Evolutionary conservation across 2,113 vertebrate genomes (phyloP).

Genomic region (Muntiacus muntjak): DNA sequence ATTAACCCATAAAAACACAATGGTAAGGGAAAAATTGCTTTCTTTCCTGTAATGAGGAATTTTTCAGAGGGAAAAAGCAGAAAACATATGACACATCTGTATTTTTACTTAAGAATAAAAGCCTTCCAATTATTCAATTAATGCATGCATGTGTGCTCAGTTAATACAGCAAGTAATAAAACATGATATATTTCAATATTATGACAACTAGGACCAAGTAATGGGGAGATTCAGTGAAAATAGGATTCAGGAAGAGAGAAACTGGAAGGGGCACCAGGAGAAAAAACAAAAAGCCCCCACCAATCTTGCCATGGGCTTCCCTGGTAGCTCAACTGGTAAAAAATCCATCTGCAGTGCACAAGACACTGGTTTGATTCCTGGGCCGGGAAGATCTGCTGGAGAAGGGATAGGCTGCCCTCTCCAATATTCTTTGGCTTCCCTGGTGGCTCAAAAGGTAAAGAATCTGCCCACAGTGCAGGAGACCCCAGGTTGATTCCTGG

Average conservation of each 20-base stretch:
- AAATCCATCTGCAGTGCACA: neutral
- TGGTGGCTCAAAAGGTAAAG: neutral
- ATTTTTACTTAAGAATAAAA: neutral
- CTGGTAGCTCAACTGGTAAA: neutral
- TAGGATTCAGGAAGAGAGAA: neutral
- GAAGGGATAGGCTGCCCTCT: neutral
- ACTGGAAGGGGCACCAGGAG: neutral
- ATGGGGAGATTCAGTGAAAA: neutral
- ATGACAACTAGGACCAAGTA: neutral
- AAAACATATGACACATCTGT: neutral
- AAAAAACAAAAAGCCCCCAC: neutral
- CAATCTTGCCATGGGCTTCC: neutral
- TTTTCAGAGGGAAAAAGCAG: neutral
- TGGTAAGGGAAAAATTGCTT: neutral
- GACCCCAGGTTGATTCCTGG: neutral
- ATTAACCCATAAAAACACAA: neutral
- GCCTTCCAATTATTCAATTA: neutral
- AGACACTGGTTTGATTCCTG: neutral
- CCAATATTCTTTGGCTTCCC: neutral
- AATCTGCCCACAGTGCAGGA: neutral
- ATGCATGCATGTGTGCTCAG: neutral
- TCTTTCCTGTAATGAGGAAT: neutral
- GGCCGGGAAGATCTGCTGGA: neutral
- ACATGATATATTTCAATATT: neutral
- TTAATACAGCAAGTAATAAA: neutral